These are phyloP conservation scores for Holcopasites calliopsidis DNA, from an alignment of 1,140 invertebrate species.

Conservation along the genomic window DNA sequence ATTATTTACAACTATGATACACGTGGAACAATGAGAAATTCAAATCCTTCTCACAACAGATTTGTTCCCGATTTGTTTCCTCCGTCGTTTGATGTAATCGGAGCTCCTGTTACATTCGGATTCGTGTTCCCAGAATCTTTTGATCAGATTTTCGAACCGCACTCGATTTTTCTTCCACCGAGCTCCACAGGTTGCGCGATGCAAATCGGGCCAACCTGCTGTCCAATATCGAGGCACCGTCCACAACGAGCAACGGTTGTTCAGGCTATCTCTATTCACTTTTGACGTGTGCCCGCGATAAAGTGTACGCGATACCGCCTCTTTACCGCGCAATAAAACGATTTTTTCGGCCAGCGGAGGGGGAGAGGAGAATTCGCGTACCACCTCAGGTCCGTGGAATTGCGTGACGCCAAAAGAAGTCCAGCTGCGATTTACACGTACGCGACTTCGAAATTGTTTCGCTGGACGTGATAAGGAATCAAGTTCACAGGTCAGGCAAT, in stretches of 20 bases:
- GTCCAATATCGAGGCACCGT: constrained; percentile 46
- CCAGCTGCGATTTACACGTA: constrained; percentile 1
- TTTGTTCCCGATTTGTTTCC: too few species aligned
- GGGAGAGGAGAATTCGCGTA: constrained; percentile 1
- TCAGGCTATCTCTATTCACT: constrained; percentile 48
- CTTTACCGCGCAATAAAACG: background rate
- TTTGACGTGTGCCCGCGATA: constrained; percentile 44
- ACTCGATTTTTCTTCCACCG: constrained; percentile 18
- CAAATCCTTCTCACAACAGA: too few species aligned
- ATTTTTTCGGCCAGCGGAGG: constrained; percentile 2
- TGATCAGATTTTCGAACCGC: background rate
- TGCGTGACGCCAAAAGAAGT: background rate
- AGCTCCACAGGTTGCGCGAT: constrained; percentile 51
- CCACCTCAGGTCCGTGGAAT: background rate
- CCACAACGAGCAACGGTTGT: constrained; percentile 25
- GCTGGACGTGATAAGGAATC: constrained; percentile 6
- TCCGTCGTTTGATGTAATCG: too few species aligned
- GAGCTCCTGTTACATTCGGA: too few species aligned
- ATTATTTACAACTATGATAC: too few species aligned
- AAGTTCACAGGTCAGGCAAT: constrained; percentile 19
- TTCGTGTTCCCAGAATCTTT: background rate
- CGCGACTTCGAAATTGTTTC: constrained; percentile 4
- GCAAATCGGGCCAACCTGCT: constrained; percentile 45
- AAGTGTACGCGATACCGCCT: constrained; percentile 40
- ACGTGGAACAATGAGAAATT: too few species aligned